Evolutionary conservation across 1,140 invertebrate genomes (phyloP).

Genomic region (Neuroterus valhalla): DNA sequence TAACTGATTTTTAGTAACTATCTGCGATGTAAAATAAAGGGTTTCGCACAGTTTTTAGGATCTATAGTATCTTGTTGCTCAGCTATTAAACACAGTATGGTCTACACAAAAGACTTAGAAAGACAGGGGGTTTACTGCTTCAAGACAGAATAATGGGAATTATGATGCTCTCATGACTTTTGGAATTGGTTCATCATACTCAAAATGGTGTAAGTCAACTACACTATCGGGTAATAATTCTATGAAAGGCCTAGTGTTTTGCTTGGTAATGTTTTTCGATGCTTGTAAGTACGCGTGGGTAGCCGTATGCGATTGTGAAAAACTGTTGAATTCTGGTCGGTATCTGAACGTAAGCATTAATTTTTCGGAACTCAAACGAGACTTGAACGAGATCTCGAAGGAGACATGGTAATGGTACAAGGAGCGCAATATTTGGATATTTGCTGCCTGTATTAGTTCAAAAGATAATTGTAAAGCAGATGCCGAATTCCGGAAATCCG

Average conservation of each 20-base stretch:
- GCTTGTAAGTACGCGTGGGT: too few species aligned
- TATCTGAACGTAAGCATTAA: too few species aligned
- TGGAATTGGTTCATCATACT: conserved; percentile 25
- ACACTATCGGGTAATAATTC: conserved; percentile 54
- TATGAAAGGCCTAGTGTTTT: conserved; percentile 49
- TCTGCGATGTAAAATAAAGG: conserved; percentile 45
- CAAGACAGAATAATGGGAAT: conserved; percentile 15
- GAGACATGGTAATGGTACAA: conserved; percentile 44
- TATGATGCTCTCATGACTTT: conserved; percentile 29
- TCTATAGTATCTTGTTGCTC: conserved; percentile 45
- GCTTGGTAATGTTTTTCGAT: conserved; percentile 45
- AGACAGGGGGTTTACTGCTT: conserved; percentile 35
- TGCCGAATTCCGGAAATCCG: neutral
- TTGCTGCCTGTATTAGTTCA: conserved; percentile 34
- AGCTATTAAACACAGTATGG: conserved; percentile 42
- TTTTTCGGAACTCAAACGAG: too few species aligned
- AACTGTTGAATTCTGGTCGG: too few species aligned
- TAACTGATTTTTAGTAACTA: neutral
- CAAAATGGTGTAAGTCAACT: conserved; percentile 38
- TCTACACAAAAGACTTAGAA: conserved; percentile 49
- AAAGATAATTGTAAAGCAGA: conserved; percentile 42
- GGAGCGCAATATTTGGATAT: conserved; percentile 41
- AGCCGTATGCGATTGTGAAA: too few species aligned
- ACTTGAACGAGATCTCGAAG: conserved; percentile 36
- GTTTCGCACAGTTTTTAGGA: conserved; percentile 47